Percentiles rank a stretch among this genome's conserved stretches.
Evolutionary conservation across 2,797 vertebrate genomes (phyloP).

Genomic region (Bufotes viridis): DNA sequence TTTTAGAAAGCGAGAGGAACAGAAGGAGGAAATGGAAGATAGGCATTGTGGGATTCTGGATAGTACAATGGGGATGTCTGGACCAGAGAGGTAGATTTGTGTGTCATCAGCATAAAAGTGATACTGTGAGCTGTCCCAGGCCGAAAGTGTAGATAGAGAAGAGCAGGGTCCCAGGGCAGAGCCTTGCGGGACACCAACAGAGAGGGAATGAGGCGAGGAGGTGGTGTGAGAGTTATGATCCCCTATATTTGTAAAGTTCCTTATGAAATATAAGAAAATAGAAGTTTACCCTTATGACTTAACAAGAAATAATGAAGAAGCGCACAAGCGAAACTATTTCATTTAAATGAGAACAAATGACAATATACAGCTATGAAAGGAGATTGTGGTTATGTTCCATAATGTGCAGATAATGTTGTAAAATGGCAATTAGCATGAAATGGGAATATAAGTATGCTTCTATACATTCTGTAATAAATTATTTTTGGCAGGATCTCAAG

Average conservation of each 20-base stretch:
- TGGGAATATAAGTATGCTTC: constrained; percentile 36
- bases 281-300: not conserved
- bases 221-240: no score
- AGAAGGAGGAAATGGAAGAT: no score
- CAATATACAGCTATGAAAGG: constrained; percentile 2
- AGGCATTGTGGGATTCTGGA: no score
- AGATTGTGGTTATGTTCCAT: constrained; percentile 29
- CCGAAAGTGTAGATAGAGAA: no score
- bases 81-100: no score
- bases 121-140: no score
- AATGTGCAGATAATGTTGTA: constrained; percentile 22
- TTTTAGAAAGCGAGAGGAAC: no score
- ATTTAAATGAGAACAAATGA: not conserved
- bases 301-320: not conserved
- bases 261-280: not conserved
- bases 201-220: no score
- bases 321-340: not conserved
- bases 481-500: constrained; percentile 29
- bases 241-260: not conserved
- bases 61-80: no score
- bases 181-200: no score
- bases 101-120: no score
- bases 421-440: constrained; percentile 27
- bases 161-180: no score
- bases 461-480: constrained; percentile 47